These are phyloP conservation scores for Kryphioiulus occultus DNA, from an alignment of 2,888 invertebrate species.

Conservation along the genomic window DNA sequence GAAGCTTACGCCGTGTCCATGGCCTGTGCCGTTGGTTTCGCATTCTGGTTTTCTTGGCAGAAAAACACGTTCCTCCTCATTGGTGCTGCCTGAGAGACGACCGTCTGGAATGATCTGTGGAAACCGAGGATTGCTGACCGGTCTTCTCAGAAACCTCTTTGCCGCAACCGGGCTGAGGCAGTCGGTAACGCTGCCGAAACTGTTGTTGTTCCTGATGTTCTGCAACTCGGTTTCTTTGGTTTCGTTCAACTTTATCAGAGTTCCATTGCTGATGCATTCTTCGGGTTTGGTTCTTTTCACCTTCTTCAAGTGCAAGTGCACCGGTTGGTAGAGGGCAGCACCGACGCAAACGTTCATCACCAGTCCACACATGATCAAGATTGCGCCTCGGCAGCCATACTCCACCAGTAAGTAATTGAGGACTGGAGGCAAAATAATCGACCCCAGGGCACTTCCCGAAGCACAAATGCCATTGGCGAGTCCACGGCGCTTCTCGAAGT, in stretches of 20 bases:
- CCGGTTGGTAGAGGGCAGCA: constrained; percentile 54
- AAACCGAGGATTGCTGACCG: constrained; percentile 49
- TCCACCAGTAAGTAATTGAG: constrained; percentile 74
- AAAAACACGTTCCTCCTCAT: constrained; percentile 8
- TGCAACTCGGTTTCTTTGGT: constrained; percentile 17
- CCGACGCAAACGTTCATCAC: constrained; percentile 54
- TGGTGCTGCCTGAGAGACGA: neutral
- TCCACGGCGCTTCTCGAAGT: constrained; percentile 79
- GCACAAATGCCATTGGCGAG: constrained; percentile 88
- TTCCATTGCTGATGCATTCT: neutral
- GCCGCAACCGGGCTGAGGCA: neutral
- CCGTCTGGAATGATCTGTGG: constrained; percentile 41
- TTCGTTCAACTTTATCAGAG: neutral
- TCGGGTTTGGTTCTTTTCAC: constrained; percentile 62
- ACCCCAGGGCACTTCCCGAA: constrained; percentile 86
- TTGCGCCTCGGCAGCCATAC: constrained; percentile 73
- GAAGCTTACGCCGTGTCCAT: neutral
- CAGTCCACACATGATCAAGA: constrained; percentile 54
- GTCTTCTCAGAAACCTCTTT: constrained; percentile 43
- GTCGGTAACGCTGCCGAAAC: constrained; percentile 47
- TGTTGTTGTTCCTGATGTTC: constrained; percentile 41
- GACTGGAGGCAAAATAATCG: constrained; percentile 82
- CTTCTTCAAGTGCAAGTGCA: constrained; percentile 57
- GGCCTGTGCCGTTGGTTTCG: neutral
- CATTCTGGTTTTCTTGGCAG: neutral